A percentile compares a stretch with the other conserved stretches of the same genome.
These are phyloP conservation scores for Parasteatoda lunata DNA, from an alignment of 2,888 invertebrate genomes.

Conservation along the genomic window DNA sequence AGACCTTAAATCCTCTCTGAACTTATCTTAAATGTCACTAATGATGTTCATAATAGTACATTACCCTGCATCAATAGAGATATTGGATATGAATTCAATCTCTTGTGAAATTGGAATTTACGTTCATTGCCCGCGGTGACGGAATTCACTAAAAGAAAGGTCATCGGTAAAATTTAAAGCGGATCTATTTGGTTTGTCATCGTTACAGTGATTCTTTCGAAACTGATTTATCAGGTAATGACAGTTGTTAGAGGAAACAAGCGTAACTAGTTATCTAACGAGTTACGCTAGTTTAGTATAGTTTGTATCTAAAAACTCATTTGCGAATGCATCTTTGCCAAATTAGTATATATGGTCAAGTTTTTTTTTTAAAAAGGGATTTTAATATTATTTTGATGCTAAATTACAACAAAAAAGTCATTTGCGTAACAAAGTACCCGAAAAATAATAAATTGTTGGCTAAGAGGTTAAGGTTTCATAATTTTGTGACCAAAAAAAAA, in stretches of 20 bases:
- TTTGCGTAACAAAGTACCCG: too few relatives aligned
- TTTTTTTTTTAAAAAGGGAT: too few relatives aligned
- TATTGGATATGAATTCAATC: background rate
- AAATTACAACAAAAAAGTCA: too few relatives aligned
- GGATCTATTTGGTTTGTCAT: slow-evolving; percentile 13
- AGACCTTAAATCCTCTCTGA: too few relatives aligned
- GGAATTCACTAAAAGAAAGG: slow-evolving; percentile 17
- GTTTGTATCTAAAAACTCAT: slow-evolving; percentile 34
- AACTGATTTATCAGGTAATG: slow-evolving; percentile 39
- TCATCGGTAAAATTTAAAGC: slow-evolving; percentile 43
- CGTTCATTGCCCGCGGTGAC: slow-evolving; percentile 48
- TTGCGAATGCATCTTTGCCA: slow-evolving; percentile 16
- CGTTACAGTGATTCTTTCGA: slow-evolving; percentile 18
- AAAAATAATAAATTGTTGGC: too few relatives aligned
- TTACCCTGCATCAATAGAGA: too few relatives aligned
- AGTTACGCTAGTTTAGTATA: slow-evolving; percentile 22
- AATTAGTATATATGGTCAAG: background rate
- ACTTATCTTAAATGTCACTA: too few relatives aligned
- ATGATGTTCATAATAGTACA: too few relatives aligned
- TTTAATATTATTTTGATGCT: too few relatives aligned
- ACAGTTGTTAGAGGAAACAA: slow-evolving; percentile 5
- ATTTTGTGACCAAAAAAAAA: too few relatives aligned
- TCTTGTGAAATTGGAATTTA: slow-evolving; percentile 16
- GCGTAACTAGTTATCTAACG: too few relatives aligned
- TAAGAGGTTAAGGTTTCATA: too few relatives aligned